Percentiles rank a stretch among this genome's conserved stretches.
Conservation (phyloP, 2,888 invertebrate species). For the Phaonia tiefii region DNA sequence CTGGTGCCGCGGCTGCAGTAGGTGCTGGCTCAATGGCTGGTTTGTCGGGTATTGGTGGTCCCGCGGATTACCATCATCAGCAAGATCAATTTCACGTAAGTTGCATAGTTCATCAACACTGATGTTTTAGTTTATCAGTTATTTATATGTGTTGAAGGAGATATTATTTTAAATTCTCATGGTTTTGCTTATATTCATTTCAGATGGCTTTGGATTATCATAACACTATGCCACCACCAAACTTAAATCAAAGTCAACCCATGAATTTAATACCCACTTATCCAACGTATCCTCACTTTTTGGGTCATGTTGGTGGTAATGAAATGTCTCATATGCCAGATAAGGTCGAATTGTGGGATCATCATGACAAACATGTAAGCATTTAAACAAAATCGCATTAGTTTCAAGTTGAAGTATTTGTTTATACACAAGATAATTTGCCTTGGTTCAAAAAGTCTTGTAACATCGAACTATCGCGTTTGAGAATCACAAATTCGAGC, state of each 20-base stretch:
- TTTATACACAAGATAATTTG: too few relatives aligned
- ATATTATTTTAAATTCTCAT: slow-evolving; percentile 2
- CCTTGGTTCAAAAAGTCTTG: too few relatives aligned
- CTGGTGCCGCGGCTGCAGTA: slow-evolving; percentile 41
- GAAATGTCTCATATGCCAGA: slow-evolving; percentile 77
- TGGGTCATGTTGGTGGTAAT: slow-evolving; percentile 73
- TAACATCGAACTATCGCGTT: too few relatives aligned
- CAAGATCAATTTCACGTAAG: slow-evolving; percentile 79
- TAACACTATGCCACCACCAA: slow-evolving; percentile 76
- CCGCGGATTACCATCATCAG: slow-evolving; percentile 73
- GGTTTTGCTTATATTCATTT: neutral
- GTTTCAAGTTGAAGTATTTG: too few relatives aligned
- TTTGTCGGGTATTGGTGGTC: slow-evolving; percentile 69
- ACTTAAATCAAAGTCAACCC: slow-evolving; percentile 75
- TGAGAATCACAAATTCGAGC: too few relatives aligned
- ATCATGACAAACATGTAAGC: slow-evolving; percentile 80
- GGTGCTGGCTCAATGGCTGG: slow-evolving; percentile 67
- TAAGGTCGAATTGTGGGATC: slow-evolving; percentile 80
- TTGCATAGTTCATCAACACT: slow-evolving; percentile 13
- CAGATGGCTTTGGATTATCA: slow-evolving; percentile 80
- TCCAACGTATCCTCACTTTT: slow-evolving; percentile 77
- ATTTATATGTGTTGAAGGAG: too few relatives aligned
- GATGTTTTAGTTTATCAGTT: neutral
- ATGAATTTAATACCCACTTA: slow-evolving; percentile 79
- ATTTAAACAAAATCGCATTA: too few relatives aligned